phyloP scores from a whole-genome alignment of 2,888 invertebrate species.

The Amphipoea lucens region DNA sequence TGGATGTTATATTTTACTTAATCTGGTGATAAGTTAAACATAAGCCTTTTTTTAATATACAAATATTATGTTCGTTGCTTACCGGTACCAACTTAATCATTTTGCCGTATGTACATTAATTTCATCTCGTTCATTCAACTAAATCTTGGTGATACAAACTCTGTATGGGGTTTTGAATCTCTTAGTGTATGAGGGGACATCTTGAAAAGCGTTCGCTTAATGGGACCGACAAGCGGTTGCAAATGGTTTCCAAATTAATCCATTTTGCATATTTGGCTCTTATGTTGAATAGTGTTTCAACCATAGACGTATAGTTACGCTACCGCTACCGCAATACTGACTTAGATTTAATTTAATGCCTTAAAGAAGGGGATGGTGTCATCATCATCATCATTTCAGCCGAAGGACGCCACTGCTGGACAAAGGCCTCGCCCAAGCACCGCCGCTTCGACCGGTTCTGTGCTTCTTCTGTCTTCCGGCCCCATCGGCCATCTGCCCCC shows the following conservation, averaged over 20 bases:
- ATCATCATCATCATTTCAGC: too few relatives aligned
- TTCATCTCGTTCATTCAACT: background rate
- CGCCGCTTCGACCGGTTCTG: too few relatives aligned
- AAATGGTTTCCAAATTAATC: slow-evolving; percentile 33
- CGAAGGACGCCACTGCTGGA: too few relatives aligned
- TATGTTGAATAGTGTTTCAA: slow-evolving; percentile 1
- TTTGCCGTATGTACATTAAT: slow-evolving; percentile 11
- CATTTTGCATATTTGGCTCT: slow-evolving; percentile 14
- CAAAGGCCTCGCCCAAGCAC: too few relatives aligned
- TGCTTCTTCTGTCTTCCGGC: too few relatives aligned
- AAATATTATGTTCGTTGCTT: too few relatives aligned
- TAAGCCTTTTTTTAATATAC: too few relatives aligned
- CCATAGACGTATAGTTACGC: background rate
- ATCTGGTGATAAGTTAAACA: too few relatives aligned
- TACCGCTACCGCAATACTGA: too few relatives aligned
- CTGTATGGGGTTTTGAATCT: background rate
- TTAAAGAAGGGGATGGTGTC: too few relatives aligned
- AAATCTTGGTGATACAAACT: slow-evolving; percentile 13
- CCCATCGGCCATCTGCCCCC: too few relatives aligned
- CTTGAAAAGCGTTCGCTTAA: slow-evolving; percentile 17
- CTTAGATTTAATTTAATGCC: background rate
- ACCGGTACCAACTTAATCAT: background rate
- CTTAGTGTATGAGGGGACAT: background rate
- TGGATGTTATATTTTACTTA: too few relatives aligned
- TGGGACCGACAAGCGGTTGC: slow-evolving; percentile 7